These are phyloP conservation scores for Amiota communis DNA, from an alignment of 2,888 invertebrate species.

Conservation along the genomic window DNA sequence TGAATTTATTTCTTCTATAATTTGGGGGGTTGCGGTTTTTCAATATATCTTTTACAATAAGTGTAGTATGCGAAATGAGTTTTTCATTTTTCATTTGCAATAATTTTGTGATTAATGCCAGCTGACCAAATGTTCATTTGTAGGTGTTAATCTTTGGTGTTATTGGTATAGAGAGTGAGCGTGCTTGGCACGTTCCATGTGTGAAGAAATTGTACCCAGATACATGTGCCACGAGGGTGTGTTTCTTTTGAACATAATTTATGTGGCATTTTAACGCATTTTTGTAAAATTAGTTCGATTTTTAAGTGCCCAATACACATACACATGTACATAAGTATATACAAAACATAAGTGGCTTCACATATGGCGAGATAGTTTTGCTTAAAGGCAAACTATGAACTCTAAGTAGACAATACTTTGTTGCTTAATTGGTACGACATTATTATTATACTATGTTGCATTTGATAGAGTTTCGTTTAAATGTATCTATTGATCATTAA, in stretches of 20 bases:
- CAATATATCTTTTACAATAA: not conserved
- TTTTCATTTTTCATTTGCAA: not conserved
- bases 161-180: not conserved
- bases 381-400: not conserved
- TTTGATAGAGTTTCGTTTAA: not conserved
- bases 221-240: constrained; percentile 16
- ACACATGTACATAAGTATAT: too few relatives aligned
- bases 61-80: not conserved
- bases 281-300: constrained; percentile 52
- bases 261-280: constrained; percentile 63
- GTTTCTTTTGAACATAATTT: constrained; percentile 50
- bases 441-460: too few relatives aligned
- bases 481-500: constrained; percentile 20
- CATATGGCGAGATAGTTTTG: constrained; percentile 45
- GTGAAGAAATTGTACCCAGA: not conserved
- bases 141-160: constrained; percentile 28
- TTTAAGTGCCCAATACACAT: constrained; percentile 31
- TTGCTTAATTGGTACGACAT: constrained; percentile 50
- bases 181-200: constrained; percentile 15
- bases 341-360: constrained; percentile 44
- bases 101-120: not conserved
- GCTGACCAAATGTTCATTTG: constrained; percentile 20
- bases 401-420: constrained; percentile 36
- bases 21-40: constrained; percentile 15
- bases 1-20: too few relatives aligned